Conservation (phyloP, 2,113 vertebrate species). For the Psilopsiagon aymara region DNA sequence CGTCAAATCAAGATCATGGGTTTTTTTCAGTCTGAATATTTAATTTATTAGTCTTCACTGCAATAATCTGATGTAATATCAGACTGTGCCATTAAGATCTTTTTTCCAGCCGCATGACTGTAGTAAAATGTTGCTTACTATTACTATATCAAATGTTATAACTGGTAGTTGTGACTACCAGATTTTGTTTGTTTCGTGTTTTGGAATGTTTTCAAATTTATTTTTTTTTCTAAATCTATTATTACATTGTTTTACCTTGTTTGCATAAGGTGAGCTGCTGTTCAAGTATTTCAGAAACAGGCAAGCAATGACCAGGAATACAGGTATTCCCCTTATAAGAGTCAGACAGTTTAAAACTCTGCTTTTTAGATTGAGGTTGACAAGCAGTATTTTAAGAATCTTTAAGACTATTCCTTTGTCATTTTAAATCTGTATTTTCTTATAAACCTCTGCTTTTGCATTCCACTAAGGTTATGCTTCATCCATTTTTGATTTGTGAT, state of each 20-base stretch:
- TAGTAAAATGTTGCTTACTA: background rate
- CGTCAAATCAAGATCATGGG: background rate
- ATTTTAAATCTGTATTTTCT: background rate
- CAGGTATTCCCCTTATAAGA: background rate
- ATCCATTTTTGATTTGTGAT: background rate
- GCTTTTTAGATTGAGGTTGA: background rate
- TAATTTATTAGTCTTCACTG: background rate
- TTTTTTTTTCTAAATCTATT: background rate
- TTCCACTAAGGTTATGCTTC: background rate
- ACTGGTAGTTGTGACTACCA: background rate
- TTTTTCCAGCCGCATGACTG: background rate
- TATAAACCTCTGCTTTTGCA: background rate
- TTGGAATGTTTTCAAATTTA: background rate
- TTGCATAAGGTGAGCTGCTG: background rate
- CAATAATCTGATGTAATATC: background rate
- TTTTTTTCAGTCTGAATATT: background rate
- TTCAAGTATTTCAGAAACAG: background rate
- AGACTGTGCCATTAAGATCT: background rate
- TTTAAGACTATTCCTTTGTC: background rate
- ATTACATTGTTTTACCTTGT: background rate
- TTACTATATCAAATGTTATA: background rate
- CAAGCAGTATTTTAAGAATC: background rate
- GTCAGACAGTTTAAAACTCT: background rate
- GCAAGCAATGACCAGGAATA: background rate
- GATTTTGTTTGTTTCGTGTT: background rate